A percentile compares a stretch with the other conserved stretches of the same genome.
Evolutionary conservation across 2,888 invertebrate species (phyloP).

Genomic region (Dioctria rufipes): DNA sequence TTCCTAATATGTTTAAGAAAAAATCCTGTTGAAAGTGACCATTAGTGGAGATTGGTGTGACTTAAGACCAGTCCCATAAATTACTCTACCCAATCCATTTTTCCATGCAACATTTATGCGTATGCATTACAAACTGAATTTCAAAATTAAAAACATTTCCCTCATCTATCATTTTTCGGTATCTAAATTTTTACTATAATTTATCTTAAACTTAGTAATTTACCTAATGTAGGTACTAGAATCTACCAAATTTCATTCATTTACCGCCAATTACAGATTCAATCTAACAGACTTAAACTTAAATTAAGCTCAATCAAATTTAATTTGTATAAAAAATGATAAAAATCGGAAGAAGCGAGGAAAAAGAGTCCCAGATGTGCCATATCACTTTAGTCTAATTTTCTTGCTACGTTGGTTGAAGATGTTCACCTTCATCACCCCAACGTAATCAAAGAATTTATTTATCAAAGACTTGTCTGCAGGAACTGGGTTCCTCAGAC

Average conservation of each 20-base stretch:
- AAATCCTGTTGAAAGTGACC: too few relatives aligned
- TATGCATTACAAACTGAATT: too few relatives aligned
- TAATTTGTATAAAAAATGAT: neutral
- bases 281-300: conserved; percentile 27
- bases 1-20: too few relatives aligned
- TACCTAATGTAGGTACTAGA: neutral
- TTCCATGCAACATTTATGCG: too few relatives aligned
- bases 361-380: conserved; percentile 22
- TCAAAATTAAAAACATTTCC: too few relatives aligned
- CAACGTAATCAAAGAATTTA: conserved; percentile 31
- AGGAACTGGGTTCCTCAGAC: neutral
- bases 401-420: conserved; percentile 1
- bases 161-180: too few relatives aligned
- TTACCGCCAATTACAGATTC: conserved; percentile 28
- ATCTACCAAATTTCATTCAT: conserved; percentile 11
- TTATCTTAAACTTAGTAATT: neutral
- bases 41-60: too few relatives aligned
- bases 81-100: too few relatives aligned
- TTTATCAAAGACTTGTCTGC: neutral
- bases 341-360: neutral
- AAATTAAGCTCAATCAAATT: neutral
- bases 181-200: too few relatives aligned
- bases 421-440: conserved; percentile 2
- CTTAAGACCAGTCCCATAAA: too few relatives aligned
- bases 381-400: conserved; percentile 23